Base-by-base conservation (phyloP, 1,140 invertebrate genomes). In the Maniola jurtina region DNA sequence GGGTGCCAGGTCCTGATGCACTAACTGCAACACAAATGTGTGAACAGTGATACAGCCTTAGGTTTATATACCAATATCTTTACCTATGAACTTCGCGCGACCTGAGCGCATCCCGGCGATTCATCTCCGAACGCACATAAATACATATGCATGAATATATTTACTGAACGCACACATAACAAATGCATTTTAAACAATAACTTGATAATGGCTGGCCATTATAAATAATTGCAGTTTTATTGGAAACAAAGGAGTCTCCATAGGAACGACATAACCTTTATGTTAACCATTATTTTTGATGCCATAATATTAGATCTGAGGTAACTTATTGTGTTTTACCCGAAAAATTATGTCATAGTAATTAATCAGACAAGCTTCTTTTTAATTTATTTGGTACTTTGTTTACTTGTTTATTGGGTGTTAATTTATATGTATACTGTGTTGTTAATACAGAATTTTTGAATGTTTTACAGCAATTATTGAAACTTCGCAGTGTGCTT, bases 81-180 rank as follows among this genome's bases (percentile, higher is more conserved):
- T 90, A 90, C 88, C 86, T 90, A 82, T 88, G 84, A 90, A 90
- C 86, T 86, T 88, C 80, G 77, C 71, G 71, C 84, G 83, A 86
- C 82, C 83, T 70, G 72, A 66, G 76, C 79, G 72, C 77, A 81
- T 87, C 81, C 80, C 73, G 67, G 62, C 72, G 71, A 76, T 71
- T 65, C 75, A 81, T 81, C 73, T 72, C 68, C 56, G 42, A 66
- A 70, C 70, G 64, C 68, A 71, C 63, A 59, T 72, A 63, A 64
- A 60, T 57, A 61, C 45, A 50, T 59, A 61, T 69, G 56, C 55
- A 63, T 63, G 38, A 60, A 55, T 69, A 64, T 16, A 69, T 64
- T 68, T 64, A 64, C 54, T 61, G 62, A 61, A 66, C 64, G 48
- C 57, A 68, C 64, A 61, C 66, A 68, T 61, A 42, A 55, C 54